Evolutionary conservation across 1,140 invertebrate species (phyloP), one percentile per base, ranked within the genome.

Genomic region (Myzus persicae): DNA sequence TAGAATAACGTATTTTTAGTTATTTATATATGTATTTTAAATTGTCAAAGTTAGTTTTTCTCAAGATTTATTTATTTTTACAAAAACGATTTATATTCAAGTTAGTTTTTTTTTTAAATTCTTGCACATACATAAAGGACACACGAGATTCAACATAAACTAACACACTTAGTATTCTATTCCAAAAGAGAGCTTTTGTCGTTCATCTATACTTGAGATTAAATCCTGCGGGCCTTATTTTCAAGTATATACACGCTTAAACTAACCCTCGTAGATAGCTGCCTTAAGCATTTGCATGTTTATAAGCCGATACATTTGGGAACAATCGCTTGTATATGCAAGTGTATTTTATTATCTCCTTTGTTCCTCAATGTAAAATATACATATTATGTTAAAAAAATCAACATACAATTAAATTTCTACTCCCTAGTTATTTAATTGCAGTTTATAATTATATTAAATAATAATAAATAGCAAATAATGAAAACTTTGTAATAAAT

Each of bases 211-310:
- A 40, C 36, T 54, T 7, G 40, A 76, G 42, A 91, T 76, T 67
- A 44, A 91, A 76, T 76, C 59, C 59, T 81, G 31, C 31, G 26
- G 67, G 42, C 18, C 6, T 76, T 91, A 76, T 91, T 42, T 91
- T 67, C 6, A 11, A 76, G 90, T 59, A 24, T 26, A 38, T 91
- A 76, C 24, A 91, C 40, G 89, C 26, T 38, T 51, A 42, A 67
- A 38, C 87, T 46, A 51, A 40, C 9, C 46, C 48, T 89, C 11
- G 42, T 46, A 42, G 40, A 11, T n/a, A 48, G 59, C 22, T 76
- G 31, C 54, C 6, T 91, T 91, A 36, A 36, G 22, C 54, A 91
- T 91, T 91, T 76, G 26, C 40, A 76, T 91, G 40, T 91, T 91
- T 91, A 91, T 91, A 91, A 67, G 90, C 14, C 22, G 42, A 91